A percentile compares a stretch with the other conserved stretches of the same genome.
Evolutionary conservation across 2,888 invertebrate species (phyloP).

Genomic region (Tridacna crocea): DNA sequence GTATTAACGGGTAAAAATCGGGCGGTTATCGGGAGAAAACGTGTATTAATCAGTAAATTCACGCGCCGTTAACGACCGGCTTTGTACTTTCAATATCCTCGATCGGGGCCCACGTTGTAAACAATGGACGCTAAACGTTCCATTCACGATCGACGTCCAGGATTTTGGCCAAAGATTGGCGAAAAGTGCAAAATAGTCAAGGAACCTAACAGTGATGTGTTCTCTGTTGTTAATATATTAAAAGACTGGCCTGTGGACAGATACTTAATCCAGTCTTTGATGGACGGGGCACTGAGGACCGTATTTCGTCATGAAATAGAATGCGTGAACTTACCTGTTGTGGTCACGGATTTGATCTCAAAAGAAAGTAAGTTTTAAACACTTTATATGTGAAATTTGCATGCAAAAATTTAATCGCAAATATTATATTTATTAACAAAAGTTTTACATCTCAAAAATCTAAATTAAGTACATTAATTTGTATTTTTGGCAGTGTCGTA

Average conservation of each 20-base stretch:
- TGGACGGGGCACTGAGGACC: neutral
- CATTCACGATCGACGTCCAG: neutral
- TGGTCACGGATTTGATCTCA: neutral
- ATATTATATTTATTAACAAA: neutral
- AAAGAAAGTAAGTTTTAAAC: neutral
- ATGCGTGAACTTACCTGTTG: neutral
- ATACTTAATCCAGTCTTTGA: neutral
- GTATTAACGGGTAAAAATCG: no score
- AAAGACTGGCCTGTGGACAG: neutral
- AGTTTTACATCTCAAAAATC: neutral
- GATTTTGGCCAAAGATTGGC: neutral
- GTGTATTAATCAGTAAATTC: no score
- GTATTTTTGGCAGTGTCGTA: neutral
- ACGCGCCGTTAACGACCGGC: no score
- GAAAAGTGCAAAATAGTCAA: neutral
- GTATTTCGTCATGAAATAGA: neutral
- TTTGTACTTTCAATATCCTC: no score
- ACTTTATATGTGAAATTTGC: neutral
- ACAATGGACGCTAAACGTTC: no score
- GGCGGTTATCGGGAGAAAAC: no score
- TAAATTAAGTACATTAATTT: neutral
- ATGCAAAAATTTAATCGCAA: neutral
- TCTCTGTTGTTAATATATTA: neutral
- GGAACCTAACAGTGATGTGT: neutral
- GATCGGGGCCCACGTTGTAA: no score